phyloP scores from a whole-genome alignment of 1,140 invertebrate genomes.

The Ridgeia piscesae region DNA sequence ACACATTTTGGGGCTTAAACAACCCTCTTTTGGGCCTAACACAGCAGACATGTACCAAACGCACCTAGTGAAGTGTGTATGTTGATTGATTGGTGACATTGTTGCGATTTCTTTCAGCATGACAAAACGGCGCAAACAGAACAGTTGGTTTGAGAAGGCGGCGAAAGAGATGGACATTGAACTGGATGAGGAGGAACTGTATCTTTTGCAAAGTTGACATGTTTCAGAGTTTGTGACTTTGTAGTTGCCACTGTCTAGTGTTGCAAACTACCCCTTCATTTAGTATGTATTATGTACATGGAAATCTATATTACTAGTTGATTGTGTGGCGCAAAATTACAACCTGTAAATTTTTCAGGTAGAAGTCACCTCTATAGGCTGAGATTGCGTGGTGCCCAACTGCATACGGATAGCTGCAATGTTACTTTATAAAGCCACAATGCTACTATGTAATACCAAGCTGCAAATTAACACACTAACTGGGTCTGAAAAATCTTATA shows the following conservation, averaged over 20 bases:
- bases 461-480: not conserved
- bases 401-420: too few relatives aligned
- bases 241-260: too few relatives aligned
- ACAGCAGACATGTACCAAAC: too few relatives aligned
- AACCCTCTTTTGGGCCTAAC: constrained; percentile 3
- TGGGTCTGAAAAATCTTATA: not conserved
- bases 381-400: too few relatives aligned
- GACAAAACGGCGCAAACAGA: constrained; percentile 69
- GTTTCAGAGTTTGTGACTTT: not conserved
- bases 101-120: constrained; percentile 42
- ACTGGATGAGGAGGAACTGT: constrained; percentile 74
- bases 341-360: too few relatives aligned
- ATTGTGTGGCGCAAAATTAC: too few relatives aligned
- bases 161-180: constrained; percentile 85
- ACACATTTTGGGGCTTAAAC: not conserved
- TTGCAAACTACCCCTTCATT: not conserved
- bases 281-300: not conserved
- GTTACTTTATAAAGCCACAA: too few relatives aligned
- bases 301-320: not conserved
- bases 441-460: not conserved
- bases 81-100: not conserved
- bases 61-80: too few relatives aligned
- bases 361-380: too few relatives aligned
- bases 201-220: constrained; percentile 56
- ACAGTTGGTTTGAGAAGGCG: constrained; percentile 80